phyloP scores from a whole-genome alignment of 2,888 invertebrate species.

The Drosophila monieri region DNA sequence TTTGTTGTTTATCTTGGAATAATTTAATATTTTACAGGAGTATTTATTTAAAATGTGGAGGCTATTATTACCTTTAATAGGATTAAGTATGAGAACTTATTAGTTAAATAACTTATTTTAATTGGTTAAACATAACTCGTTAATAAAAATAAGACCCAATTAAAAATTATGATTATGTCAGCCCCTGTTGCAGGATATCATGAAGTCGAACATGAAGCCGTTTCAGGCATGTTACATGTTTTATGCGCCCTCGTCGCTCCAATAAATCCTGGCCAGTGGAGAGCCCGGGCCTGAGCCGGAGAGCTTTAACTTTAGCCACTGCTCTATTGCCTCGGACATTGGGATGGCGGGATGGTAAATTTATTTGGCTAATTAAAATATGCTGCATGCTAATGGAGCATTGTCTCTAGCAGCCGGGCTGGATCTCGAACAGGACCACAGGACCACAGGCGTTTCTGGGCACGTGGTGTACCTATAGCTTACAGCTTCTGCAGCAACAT shows the following conservation, averaged over 20 bases:
- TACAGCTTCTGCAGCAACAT: conserved; percentile 15
- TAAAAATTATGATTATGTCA: background rate
- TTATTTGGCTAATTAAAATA: conserved; percentile 81
- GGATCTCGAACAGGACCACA: conserved; percentile 9
- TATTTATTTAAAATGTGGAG: no score
- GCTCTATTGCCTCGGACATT: conserved; percentile 7
- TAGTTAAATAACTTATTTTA: no score
- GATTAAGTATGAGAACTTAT: no score
- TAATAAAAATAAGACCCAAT: background rate
- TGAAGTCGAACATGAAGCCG: no score
- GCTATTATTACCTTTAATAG: no score
- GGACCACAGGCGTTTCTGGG: conserved; percentile 30
- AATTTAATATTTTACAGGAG: no score
- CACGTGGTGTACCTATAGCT: conserved; percentile 24
- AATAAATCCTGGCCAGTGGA: conserved; percentile 56
- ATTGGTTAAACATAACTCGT: no score
- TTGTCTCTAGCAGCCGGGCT: conserved; percentile 56
- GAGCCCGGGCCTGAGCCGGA: conserved; percentile 6
- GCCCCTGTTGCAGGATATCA: conserved; percentile 5
- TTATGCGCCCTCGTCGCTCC: conserved; percentile 25
- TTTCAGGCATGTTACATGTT: conserved; percentile 4
- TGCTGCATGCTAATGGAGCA: conserved; percentile 77
- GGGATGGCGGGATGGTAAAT: conserved; percentile 56
- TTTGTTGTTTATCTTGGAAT: no score
- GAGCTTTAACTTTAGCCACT: conserved; percentile 7